Base-by-base conservation (phyloP, 2,888 invertebrate species). In the Falcaria lacertinaria region DNA sequence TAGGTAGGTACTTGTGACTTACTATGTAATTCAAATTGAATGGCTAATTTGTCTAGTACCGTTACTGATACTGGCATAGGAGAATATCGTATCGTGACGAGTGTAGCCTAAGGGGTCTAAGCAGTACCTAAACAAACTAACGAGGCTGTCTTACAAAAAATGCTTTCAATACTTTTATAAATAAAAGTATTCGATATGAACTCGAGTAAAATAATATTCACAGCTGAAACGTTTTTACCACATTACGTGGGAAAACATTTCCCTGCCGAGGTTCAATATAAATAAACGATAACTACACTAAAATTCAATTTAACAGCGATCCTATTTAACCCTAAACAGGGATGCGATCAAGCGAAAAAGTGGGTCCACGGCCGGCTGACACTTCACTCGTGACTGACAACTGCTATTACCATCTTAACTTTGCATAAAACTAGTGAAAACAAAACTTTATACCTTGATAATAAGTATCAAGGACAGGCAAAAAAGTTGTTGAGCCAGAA, bases 321-420 rank as follows among this genome's bases (percentile, higher is more conserved):
- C 51, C 56, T 58, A 60, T 69, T 64, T 69, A 66, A 63, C 72
- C 69, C 74, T 71, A 77, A 81, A 69, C 72, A 77, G 71, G 74
- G 74, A 79, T 64, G 74, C 78, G 69, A 72, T 80, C 79, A 79
- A 73, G 81, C 82, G 81, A 75, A 80, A 86, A 85, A 84, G 77
- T 80, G 74, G 76, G 66, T 68, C 69, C 60, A 62, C 69, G 71
- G 66, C 61, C 72, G 77, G 64, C 69, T 83, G 78, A 75, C 75
- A 77, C 74, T 75, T 69, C 68, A 63, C 65, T 65, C 64, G 68
- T 80, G 80, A 81, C 73, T 79, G 79, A 76, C 73, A 77, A 69
- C 69, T 71, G 69, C 66, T 69, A 69, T 57, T 36, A 43, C 41
- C 57, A 43, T 54, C 44, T 53, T 53, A 50, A 1, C 28, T 28